These are phyloP conservation scores for Colossoma macropomum DNA, from an alignment of 2,113 vertebrate genomes.

Conservation along the genomic window DNA sequence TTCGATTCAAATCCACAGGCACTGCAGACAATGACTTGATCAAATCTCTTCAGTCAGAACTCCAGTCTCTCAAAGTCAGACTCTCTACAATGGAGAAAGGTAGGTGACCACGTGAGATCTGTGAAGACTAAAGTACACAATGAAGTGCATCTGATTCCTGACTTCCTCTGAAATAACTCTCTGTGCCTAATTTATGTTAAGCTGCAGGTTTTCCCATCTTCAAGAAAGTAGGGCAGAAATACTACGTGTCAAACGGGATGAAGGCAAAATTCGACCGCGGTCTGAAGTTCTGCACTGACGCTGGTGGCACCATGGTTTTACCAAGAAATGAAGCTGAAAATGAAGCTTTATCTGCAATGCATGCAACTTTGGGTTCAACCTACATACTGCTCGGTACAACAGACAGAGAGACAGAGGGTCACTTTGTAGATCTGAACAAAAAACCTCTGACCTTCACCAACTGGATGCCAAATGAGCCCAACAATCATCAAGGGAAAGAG, in stretches of 20 bases:
- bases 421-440: constrained; percentile 22
- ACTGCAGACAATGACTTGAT: background rate
- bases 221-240: constrained; percentile 44
- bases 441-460: constrained; percentile 25
- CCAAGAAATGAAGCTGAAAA: constrained; percentile 44
- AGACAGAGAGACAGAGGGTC: constrained; percentile 40
- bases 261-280: background rate
- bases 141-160: background rate
- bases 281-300: constrained; percentile 16
- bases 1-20: background rate
- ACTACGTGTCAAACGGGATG: constrained; percentile 14
- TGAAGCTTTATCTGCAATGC: background rate
- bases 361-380: background rate
- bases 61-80: constrained; percentile 15
- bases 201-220: constrained; percentile 19
- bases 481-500: background rate
- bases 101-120: background rate
- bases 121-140: background rate
- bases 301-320: constrained; percentile 36
- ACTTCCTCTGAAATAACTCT: background rate
- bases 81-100: constrained; percentile 25
- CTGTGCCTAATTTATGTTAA: background rate
- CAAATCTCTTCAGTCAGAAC: constrained; percentile 29
- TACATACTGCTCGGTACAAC: constrained; percentile 19
- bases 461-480: constrained; percentile 41